A percentile compares a stretch with the other conserved stretches of the same genome.
These are phyloP conservation scores for Pimpla rufipes DNA, from an alignment of 2,888 invertebrate genomes.

Conservation along the genomic window DNA sequence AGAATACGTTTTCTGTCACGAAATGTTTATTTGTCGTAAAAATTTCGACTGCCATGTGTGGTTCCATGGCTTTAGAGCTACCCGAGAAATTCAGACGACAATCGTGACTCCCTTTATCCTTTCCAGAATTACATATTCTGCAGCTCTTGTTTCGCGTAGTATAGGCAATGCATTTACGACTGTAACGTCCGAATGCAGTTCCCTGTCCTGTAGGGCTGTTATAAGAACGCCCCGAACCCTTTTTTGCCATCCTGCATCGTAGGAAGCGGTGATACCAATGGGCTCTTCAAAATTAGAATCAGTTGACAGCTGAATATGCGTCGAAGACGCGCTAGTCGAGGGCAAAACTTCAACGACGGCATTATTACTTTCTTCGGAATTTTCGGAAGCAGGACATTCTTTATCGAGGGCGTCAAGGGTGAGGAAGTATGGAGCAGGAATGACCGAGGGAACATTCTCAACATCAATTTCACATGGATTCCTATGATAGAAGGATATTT, in stretches of 20 bases:
- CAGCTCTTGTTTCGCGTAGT: conserved; percentile 52
- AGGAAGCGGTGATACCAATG: conserved; percentile 52
- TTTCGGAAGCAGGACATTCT: not conserved
- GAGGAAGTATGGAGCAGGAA: conserved; percentile 11
- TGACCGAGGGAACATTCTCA: not conserved
- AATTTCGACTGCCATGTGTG: conserved; percentile 66
- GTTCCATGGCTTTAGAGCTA: conserved; percentile 70
- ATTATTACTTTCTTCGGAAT: not conserved
- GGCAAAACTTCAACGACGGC: not conserved
- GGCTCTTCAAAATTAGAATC: conserved; percentile 2
- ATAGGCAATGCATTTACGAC: conserved; percentile 49
- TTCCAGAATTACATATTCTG: conserved; percentile 34
- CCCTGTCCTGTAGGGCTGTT: conserved; percentile 59
- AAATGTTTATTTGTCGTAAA: conserved; percentile 50
- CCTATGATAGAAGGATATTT: conserved; percentile 21
- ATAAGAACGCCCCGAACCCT: conserved; percentile 61
- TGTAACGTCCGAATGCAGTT: conserved; percentile 52
- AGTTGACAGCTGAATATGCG: not conserved
- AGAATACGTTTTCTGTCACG: conserved; percentile 53
- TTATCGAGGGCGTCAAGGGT: conserved; percentile 8
- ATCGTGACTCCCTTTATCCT: conserved; percentile 60
- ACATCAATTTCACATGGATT: conserved; percentile 3
- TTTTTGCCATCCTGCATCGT: conserved; percentile 65
- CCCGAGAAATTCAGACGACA: conserved; percentile 65
- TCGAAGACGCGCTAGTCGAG: conserved; percentile 10